phyloP scores from a whole-genome alignment of 2,113 vertebrate genomes.

The Rousettus leschenaultii region DNA sequence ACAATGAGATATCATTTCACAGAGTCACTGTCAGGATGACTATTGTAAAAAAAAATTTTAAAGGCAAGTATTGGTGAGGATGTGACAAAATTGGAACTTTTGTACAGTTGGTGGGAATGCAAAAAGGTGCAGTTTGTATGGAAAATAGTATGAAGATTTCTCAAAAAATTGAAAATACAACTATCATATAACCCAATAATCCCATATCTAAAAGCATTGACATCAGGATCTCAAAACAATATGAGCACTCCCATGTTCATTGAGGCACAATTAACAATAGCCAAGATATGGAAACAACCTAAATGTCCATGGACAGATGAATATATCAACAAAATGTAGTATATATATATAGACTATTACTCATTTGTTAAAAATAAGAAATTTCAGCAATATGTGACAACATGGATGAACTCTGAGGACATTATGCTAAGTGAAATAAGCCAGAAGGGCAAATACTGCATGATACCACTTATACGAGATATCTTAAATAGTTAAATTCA shows the following conservation, averaged over 20 bases:
- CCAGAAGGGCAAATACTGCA: background rate
- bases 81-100: background rate
- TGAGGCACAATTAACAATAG: background rate
- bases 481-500: background rate
- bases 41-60: background rate
- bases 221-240: background rate
- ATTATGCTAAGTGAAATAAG: background rate
- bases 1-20: background rate
- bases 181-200: background rate
- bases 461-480: background rate
- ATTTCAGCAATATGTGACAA: background rate
- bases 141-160: background rate
- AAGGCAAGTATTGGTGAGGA: background rate
- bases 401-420: background rate
- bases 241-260: background rate
- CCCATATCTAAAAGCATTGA: background rate
- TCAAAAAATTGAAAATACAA: background rate
- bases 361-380: background rate
- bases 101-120: background rate
- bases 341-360: background rate
- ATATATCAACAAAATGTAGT: background rate
- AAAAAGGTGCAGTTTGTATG: background rate
- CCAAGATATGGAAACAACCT: background rate
- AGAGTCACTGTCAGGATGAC: background rate
- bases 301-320: background rate